Percentiles rank a stretch among this genome's conserved stretches.
These are phyloP conservation scores for Fregata magnificens DNA, from an alignment of 2,113 vertebrate species.

Conservation along the genomic window DNA sequence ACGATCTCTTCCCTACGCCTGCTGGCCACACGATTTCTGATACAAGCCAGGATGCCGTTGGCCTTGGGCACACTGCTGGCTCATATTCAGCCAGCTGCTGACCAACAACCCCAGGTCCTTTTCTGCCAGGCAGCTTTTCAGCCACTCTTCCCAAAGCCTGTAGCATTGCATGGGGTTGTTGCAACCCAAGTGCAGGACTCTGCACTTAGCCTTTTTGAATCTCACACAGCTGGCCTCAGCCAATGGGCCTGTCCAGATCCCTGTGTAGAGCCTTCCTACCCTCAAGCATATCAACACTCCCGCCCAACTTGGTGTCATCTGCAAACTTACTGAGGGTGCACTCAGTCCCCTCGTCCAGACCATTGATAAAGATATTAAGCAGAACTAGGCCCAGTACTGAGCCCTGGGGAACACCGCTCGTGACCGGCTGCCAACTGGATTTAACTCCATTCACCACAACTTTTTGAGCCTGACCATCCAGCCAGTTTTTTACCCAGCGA, in stretches of 20 bases:
- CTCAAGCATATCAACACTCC: neutral
- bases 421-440: neutral
- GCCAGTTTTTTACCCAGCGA: neutral
- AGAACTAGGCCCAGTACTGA: neutral
- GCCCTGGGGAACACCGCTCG: neutral
- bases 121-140: neutral
- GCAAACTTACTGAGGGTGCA: neutral
- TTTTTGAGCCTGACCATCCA: neutral
- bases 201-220: neutral
- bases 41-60: neutral
- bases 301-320: neutral
- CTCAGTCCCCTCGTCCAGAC: neutral
- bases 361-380: neutral
- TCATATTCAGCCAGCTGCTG: neutral
- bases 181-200: neutral
- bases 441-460: too few relatives aligned
- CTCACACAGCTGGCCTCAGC: neutral
- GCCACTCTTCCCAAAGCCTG: neutral
- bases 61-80: too few relatives aligned
- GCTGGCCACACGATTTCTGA: neutral
- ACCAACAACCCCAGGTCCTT: neutral
- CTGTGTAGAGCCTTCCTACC: neutral
- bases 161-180: neutral
- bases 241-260: neutral
- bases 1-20: neutral